Evolutionary conservation across 2,888 invertebrate species (phyloP).

Genomic region (Drosophila meridionalis): DNA sequence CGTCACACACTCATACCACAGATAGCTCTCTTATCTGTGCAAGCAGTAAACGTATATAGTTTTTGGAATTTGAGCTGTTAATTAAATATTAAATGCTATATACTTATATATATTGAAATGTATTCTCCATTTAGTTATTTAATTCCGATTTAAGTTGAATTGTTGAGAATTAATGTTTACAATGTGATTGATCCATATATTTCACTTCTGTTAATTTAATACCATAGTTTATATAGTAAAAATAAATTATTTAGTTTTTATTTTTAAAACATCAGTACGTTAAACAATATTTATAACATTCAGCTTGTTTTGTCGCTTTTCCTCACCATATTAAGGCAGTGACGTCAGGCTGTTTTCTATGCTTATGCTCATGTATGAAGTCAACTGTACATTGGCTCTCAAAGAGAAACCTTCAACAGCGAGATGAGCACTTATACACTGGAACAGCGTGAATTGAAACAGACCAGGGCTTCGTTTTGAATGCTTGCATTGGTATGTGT

Average conservation of each 20-base stretch:
- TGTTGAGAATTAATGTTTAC: background rate
- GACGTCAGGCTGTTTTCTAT: constrained; percentile 28
- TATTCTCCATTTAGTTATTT: too few relatives aligned
- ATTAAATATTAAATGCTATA: background rate
- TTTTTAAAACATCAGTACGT: background rate
- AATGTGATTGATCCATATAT: background rate
- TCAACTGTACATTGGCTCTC: background rate
- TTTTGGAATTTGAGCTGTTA: background rate
- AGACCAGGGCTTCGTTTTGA: constrained; percentile 43
- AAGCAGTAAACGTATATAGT: background rate
- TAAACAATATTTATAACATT: background rate
- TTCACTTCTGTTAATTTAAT: background rate
- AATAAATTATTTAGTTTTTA: background rate
- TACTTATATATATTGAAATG: background rate
- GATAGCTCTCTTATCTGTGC: background rate
- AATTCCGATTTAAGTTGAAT: background rate
- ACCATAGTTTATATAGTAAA: background rate
- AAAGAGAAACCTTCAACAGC: constrained; percentile 6
- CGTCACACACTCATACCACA: constrained; percentile 26
- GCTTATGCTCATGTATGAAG: background rate
- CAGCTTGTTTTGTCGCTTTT: background rate
- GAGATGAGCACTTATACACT: background rate
- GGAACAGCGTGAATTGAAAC: constrained; percentile 43
- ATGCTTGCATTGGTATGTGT: constrained; percentile 39
- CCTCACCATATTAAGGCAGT: background rate